Base-by-base conservation (phyloP, 2,888 invertebrate genomes). In the Erebia epiphron region DNA sequence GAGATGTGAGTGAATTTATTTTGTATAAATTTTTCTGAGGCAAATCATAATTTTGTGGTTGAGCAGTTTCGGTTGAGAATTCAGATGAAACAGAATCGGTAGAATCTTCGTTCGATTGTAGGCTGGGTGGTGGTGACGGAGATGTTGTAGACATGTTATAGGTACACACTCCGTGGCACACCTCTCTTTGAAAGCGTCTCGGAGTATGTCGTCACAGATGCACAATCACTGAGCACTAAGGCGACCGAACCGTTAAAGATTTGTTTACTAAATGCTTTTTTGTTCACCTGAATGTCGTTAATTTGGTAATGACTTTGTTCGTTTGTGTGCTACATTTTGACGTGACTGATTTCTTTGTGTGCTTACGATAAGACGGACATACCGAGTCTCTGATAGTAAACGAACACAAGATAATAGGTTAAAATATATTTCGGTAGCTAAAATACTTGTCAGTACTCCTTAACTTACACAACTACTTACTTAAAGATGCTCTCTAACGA, bases 251-350 rank as follows among this genome's bases (percentile, higher is more conserved):
- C 71, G 84, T 84, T 81, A 84, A 88, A 87, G 82, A 75, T 82
- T 90, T 91, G 88, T 93, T 91, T 89, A 92, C 91, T 85, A 91
- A 92, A 91, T 92, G 89, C 83, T 88, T 90, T 87, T 91, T 90
- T 90, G 84, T 88, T 90, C 87, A 92, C 91, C 91, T 91, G 89
- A 81, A 83, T 85, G 81, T 87, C 86, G 90, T 92, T 91, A 91
- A 92, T 92, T 92, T 90, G 85, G 88, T 92, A 93, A 92, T 92
- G 90, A 88, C 86, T 87, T 87, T 81, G 80, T 86, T 80, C 82
- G 79, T 86, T 82, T 84, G 92, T 91, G 90, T 91, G 91, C 80
- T 79, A 84, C 78, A 79, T 84, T 84, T 83, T 83, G 83, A 84
- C 80, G 80, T 80, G 82, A 77, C 77, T 76, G 71, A 79, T 83